Conservation (phyloP, 2,888 invertebrate genomes). For the Callyntrura guangdongensis region DNA sequence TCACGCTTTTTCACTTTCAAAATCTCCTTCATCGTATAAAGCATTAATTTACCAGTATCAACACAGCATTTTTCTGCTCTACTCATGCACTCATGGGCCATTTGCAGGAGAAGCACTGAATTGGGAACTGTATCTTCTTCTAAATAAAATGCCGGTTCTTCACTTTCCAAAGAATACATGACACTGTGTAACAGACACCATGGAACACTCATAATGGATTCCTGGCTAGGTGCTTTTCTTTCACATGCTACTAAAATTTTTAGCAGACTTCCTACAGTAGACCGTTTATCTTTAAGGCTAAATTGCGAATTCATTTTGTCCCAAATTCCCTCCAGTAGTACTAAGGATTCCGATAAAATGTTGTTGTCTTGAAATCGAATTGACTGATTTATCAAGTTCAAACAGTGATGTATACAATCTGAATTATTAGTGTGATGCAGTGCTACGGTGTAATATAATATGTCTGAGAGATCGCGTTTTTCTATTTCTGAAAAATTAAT, state of each 20-base stretch:
- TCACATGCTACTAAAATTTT: slow-evolving; percentile 80
- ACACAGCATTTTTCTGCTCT: slow-evolving; percentile 82
- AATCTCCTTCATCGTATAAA: slow-evolving; percentile 92
- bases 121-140: slow-evolving; percentile 83
- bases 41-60: slow-evolving; percentile 91
- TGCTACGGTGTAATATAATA: slow-evolving; percentile 53
- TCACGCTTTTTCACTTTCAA: slow-evolving; percentile 87
- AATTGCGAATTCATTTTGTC: slow-evolving; percentile 58
- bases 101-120: slow-evolving; percentile 82
- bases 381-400: slow-evolving; percentile 65
- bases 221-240: slow-evolving; percentile 66
- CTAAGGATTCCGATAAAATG: slow-evolving; percentile 64
- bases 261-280: slow-evolving; percentile 71
- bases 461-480: slow-evolving; percentile 65
- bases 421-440: slow-evolving; percentile 60
- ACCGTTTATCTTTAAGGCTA: slow-evolving; percentile 72
- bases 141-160: slow-evolving; percentile 81
- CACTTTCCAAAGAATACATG: slow-evolving; percentile 78
- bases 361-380: slow-evolving; percentile 58
- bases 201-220: slow-evolving; percentile 74
- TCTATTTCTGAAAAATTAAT: slow-evolving; percentile 86
- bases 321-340: slow-evolving; percentile 79
- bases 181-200: slow-evolving; percentile 84
- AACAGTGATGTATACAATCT: slow-evolving; percentile 80
- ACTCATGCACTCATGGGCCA: slow-evolving; percentile 83